Evolutionary conservation across 2,113 vertebrate species (phyloP).

Genomic region (Trinectes maculatus): DNA sequence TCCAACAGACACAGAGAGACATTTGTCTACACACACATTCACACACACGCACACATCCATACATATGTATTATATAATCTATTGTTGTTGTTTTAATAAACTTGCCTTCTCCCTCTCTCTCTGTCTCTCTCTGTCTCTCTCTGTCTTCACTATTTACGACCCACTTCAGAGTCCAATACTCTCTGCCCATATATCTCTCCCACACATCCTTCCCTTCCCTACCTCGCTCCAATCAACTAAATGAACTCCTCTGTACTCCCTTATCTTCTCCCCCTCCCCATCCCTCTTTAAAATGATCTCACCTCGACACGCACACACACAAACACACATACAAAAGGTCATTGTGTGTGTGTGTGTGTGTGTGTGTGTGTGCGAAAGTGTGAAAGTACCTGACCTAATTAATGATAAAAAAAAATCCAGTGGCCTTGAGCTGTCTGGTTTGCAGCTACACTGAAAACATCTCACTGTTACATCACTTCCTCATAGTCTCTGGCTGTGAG

Average conservation of each 20-base stretch:
- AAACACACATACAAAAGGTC: constrained; percentile 22
- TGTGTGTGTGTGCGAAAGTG: constrained; percentile 18
- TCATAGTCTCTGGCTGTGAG: constrained; percentile 2
- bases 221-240: constrained; percentile 49
- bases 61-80: too few species aligned
- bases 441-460: constrained; percentile 4
- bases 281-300: constrained; percentile 35
- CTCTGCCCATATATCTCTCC: constrained; percentile 38
- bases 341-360: too few species aligned
- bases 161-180: constrained; percentile 45
- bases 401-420: constrained; percentile 36
- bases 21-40: too few species aligned
- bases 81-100: not conserved
- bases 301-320: constrained; percentile 11
- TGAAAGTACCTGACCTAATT: constrained; percentile 44
- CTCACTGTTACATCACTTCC: constrained; percentile 44
- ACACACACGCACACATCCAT: too few species aligned
- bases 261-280: constrained; percentile 24
- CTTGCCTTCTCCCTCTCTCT: not conserved
- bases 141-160: constrained; percentile 41
- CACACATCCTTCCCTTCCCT: constrained; percentile 24
- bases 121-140: not conserved
- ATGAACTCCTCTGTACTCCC: constrained; percentile 27
- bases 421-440: constrained; percentile 45
- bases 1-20: too few species aligned